These are phyloP conservation scores for Galendromus occidentalis DNA, from an alignment of 1,140 invertebrate genomes.

Conservation along the genomic window DNA sequence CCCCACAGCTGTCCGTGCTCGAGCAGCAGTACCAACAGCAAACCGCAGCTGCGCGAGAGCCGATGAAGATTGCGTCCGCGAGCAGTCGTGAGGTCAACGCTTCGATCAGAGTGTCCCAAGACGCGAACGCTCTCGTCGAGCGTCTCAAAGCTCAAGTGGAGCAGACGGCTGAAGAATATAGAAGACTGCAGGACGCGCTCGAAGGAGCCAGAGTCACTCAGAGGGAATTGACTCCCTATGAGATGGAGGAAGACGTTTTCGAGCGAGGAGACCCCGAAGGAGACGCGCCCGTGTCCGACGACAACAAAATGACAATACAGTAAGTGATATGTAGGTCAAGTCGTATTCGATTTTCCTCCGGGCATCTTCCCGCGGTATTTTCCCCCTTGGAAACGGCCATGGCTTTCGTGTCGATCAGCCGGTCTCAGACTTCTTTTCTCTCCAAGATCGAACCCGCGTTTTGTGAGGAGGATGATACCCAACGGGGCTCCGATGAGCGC, in stretches of 20 bases:
- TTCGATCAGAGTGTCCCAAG: background rate
- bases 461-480: background rate
- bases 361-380: too few relatives aligned
- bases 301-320: slow-evolving; percentile 6
- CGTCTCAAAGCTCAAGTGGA: background rate
- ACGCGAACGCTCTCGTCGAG: background rate
- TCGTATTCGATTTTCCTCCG: too few relatives aligned
- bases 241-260: slow-evolving; percentile 9
- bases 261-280: slow-evolving; percentile 5
- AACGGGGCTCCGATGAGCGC: background rate
- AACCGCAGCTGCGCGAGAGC: background rate
- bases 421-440: too few relatives aligned
- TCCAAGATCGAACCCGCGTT: background rate
- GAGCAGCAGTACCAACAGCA: background rate
- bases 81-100: background rate
- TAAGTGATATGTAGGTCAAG: too few relatives aligned
- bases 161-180: background rate
- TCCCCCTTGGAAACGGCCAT: too few relatives aligned
- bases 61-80: background rate
- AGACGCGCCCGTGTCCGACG: background rate
- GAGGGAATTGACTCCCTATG: background rate
- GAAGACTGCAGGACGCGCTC: background rate
- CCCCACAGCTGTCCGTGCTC: background rate
- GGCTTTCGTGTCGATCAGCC: too few relatives aligned
- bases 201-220: background rate